These are phyloP conservation scores for Agrochola lychnidis DNA, from an alignment of 2,888 invertebrate species.

Conservation along the genomic window DNA sequence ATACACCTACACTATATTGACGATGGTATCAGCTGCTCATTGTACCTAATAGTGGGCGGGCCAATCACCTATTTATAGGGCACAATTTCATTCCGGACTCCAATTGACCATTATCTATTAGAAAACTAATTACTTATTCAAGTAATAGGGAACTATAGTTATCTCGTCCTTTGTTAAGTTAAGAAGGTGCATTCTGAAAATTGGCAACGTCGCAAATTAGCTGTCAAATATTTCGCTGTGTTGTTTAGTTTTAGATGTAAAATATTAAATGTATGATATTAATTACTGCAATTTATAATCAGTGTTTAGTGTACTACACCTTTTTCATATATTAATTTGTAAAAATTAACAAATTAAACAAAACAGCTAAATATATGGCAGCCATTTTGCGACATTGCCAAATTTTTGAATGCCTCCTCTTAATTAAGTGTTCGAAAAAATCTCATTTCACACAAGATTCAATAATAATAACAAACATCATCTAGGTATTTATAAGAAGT, in stretches of 20 bases:
- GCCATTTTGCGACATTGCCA: too few relatives aligned
- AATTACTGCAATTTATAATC: not conserved
- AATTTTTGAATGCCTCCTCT: not conserved
- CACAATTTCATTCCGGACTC: not conserved
- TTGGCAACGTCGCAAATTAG: not conserved
- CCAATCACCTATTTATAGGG: not conserved
- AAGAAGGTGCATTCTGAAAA: too few relatives aligned
- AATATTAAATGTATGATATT: not conserved
- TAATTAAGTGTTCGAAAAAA: not conserved
- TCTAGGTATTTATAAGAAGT: not conserved
- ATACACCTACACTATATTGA: not conserved
- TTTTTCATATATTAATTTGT: not conserved
- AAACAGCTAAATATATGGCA: not conserved
- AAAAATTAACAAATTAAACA: not conserved
- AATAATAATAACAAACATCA: not conserved
- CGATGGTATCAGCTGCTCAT: constrained; percentile 7
- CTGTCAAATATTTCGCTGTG: not conserved
- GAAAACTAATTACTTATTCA: not conserved
- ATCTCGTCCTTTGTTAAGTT: not conserved
- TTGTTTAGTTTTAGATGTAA: not conserved
- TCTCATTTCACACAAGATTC: not conserved
- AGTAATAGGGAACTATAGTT: not conserved
- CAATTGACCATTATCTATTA: constrained; percentile 3
- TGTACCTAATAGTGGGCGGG: not conserved
- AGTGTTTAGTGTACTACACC: not conserved